These are phyloP conservation scores for Penaeus vannamei DNA, from an alignment of 1,140 invertebrate species.

Conservation along the genomic window DNA sequence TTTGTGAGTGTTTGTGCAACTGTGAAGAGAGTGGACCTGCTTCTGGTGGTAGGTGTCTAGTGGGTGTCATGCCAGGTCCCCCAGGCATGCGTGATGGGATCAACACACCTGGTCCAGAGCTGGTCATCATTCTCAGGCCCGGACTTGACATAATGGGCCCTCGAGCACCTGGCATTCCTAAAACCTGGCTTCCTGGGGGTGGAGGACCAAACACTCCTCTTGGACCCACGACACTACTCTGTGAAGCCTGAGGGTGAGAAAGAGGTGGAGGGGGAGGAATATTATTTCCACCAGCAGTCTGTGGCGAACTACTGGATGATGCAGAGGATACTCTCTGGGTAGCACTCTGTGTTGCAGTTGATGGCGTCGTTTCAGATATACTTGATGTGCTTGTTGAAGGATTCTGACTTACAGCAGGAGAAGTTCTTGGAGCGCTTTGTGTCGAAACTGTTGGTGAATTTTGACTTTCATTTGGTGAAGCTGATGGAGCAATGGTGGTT, in stretches of 20 bases:
- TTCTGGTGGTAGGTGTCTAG: slow-evolving; percentile 70
- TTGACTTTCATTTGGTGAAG: slow-evolving; percentile 1
- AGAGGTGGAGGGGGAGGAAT: slow-evolving; percentile 63
- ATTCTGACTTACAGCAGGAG: neutral
- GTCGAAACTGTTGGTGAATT: neutral
- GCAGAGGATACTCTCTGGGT: slow-evolving; percentile 44
- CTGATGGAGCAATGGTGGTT: slow-evolving; percentile 46
- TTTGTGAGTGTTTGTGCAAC: slow-evolving; percentile 69
- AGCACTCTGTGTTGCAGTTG: neutral
- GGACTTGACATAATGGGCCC: slow-evolving; percentile 43
- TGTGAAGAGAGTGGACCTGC: slow-evolving; percentile 74
- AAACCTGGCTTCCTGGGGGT: slow-evolving; percentile 35
- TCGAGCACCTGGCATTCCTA: slow-evolving; percentile 43
- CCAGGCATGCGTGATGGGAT: slow-evolving; percentile 61
- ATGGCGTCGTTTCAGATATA: slow-evolving; percentile 27
- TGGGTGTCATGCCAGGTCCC: slow-evolving; percentile 60
- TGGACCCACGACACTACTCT: slow-evolving; percentile 26
- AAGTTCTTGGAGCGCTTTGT: slow-evolving; percentile 17
- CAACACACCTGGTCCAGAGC: slow-evolving; percentile 53
- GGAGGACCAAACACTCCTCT: slow-evolving; percentile 62
- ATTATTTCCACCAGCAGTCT: neutral
- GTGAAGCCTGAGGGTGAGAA: slow-evolving; percentile 57
- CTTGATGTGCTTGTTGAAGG: slow-evolving; percentile 38
- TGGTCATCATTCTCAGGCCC: slow-evolving; percentile 45
- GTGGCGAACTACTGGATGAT: slow-evolving; percentile 44